Evolutionary conservation across 2,113 vertebrate genomes (phyloP), one percentile per base, ranked within the genome.

Genomic region (Spea multiplicata): DNA sequence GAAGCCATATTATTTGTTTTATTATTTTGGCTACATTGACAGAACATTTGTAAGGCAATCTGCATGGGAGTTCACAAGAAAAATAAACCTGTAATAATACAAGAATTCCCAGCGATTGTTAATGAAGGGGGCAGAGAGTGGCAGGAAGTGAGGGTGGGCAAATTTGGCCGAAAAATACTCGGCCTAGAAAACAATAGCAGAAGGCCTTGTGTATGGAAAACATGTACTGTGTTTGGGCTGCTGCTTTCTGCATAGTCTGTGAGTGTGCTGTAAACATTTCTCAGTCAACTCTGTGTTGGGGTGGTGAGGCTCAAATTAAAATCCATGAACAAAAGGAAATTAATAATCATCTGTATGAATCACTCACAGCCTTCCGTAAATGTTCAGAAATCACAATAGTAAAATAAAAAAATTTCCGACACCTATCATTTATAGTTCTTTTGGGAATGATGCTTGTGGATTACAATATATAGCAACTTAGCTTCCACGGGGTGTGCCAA

Each of bases 11-110:
- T 59, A 59, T 59, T 74, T 65, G 46, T 46, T 47, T 55, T 74
- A 74, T 65, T 52, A 64, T 74, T 74, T 59, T 65, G 73, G 45
- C 61, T 50, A 13, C 59, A 30, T 3, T 4, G 59, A 62, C 57
- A 73, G 71, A 73, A 73, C 71, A 62, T 73, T 73, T 73, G 71
- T 73, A 73, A 73, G 47, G 46, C 71, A 73, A 62, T 73, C 71
- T 73, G 44, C 71, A 62, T 47, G n/a, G 53, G 71, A 73, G 55
- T 73, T 73, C n/a, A 73, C 57, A 48, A 73, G 53, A 17, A 74
- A 74, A 74, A 65, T 65, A 74, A 48, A 65, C 73, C 47, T 52
- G 61, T 17, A 74, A 74, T 44, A 74, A 44, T 17, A 65, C 9
- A 47, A 12, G 44, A 65, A 12, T 74, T 74, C 73, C 47, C 73